Base-by-base conservation (phyloP, 2,797 vertebrate species). In the Diceros bicornis region DNA sequence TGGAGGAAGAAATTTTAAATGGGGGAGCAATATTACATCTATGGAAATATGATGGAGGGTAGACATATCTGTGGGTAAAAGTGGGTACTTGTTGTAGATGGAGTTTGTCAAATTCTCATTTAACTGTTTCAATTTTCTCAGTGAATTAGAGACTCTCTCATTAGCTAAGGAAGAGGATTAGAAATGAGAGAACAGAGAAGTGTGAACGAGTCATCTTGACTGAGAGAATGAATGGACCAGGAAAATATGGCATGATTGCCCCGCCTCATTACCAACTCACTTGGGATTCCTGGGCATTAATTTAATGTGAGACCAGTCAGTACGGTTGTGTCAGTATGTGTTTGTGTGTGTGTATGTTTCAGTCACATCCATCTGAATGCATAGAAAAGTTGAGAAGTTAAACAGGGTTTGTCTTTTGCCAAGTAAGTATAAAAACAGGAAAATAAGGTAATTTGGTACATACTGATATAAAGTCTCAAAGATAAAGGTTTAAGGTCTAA, bases 141-240 rank as follows among this genome's bases (percentile, higher is more conserved):
- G 13, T 64, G 27, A 96, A 55, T 34, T 81, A 77, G 16, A 87
- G 75, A 11, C n/a, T 83, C 52, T 62, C 14, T n/a, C 61, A 52
- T 37, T 77, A 29, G 52, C 16, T 52, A 17, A 89, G 52, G n/a
- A 29, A 83, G 61, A 61, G 34, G 61, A 52, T 44, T 57, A 16
- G 18, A 83, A 92, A 89, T 68, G 32, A 87, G 64, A 88, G 41
- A 94, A 72, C 12, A 55, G 57, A 88, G 47, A 91, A 21, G n/a
- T 68, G 7, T n/a, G 68, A 82, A 75, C 59, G 25, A 74, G 59
- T 50, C 59, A 75, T 88, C 41, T 61, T 29, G 71, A 85, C 25
- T 92, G 69, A 74, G 6, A 78, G 72, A 86, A 68, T 77, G 64
- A 50, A 59, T 66, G 47, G 25, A 68, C 68, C 20, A 82, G 27